phyloP scores from a whole-genome alignment of 2,113 vertebrate genomes.

The Poeciliopsis retropinna region DNA sequence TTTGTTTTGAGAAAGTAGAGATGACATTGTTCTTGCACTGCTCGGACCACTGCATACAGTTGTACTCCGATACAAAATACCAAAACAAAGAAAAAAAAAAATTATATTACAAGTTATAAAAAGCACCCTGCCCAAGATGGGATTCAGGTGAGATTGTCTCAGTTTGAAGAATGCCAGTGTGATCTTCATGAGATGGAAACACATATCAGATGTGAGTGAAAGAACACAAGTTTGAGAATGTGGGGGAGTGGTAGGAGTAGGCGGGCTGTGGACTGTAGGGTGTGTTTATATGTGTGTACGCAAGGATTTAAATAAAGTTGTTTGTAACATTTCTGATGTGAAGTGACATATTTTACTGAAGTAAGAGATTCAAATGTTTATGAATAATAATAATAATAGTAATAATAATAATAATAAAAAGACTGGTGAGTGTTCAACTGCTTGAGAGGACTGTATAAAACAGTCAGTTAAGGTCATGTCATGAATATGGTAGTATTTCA shows the following conservation, averaged over 20 bases:
- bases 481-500: too few species aligned
- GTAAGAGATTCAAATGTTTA: not conserved
- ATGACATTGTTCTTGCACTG: conserved; percentile 64
- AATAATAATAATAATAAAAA: too few species aligned
- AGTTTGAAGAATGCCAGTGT: conserved; percentile 13
- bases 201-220: conserved; percentile 56
- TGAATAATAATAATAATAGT: too few species aligned
- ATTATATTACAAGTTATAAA: not conserved
- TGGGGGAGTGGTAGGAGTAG: conserved; percentile 59
- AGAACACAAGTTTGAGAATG: conserved; percentile 59
- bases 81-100: not conserved
- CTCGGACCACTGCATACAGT: conserved; percentile 37
- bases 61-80: conserved; percentile 9
- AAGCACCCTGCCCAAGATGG: not conserved
- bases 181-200: conserved; percentile 53
- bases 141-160: conserved; percentile 10
- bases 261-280: conserved; percentile 46
- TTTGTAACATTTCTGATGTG: conserved; percentile 11
- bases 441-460: too few species aligned
- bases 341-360: too few species aligned
- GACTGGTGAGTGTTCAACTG: too few species aligned
- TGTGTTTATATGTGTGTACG: conserved; percentile 22
- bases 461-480: too few species aligned
- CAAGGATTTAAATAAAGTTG: conserved; percentile 48
- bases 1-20: conserved; percentile 64